phyloP scores from a whole-genome alignment of 2,888 invertebrate genomes.

The Geotrupes spiniger region DNA sequence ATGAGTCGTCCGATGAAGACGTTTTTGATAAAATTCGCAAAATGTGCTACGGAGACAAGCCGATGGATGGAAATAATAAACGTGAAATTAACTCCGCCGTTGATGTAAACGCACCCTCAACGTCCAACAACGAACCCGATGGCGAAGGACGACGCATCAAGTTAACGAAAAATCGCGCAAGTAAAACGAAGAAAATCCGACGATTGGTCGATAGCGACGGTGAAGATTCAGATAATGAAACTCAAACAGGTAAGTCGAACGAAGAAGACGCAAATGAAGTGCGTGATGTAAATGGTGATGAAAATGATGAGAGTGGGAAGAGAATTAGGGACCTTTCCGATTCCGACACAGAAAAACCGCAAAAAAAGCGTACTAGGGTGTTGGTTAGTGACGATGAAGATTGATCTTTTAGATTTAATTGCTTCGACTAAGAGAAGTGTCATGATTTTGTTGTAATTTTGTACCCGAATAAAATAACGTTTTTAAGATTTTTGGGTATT shows the following conservation, averaged over 20 bases:
- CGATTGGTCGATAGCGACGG: conserved; percentile 21
- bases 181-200: conserved; percentile 8
- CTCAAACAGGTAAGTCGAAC: conserved; percentile 11
- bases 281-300: conserved; percentile 12
- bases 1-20: conserved; percentile 42
- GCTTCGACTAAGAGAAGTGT: too few species aligned
- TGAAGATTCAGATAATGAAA: conserved; percentile 20
- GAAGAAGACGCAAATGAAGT: conserved; percentile 8
- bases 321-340: conserved; percentile 29
- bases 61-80: conserved; percentile 3
- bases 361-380: conserved; percentile 32
- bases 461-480: too few species aligned
- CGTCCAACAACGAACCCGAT: background rate
- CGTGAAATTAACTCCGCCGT: background rate
- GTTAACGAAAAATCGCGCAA: too few species aligned
- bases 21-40: conserved; percentile 42
- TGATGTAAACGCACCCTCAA: background rate
- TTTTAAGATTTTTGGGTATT: too few species aligned
- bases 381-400: conserved; percentile 39
- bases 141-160: background rate
- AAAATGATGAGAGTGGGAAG: conserved; percentile 22
- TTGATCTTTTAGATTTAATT: conserved; percentile 10
- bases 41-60: conserved; percentile 24
- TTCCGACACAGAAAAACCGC: conserved; percentile 34
- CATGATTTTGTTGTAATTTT: too few species aligned